Base-by-base conservation (phyloP, 1,140 invertebrate species). In the Hesperophylax magnus region DNA sequence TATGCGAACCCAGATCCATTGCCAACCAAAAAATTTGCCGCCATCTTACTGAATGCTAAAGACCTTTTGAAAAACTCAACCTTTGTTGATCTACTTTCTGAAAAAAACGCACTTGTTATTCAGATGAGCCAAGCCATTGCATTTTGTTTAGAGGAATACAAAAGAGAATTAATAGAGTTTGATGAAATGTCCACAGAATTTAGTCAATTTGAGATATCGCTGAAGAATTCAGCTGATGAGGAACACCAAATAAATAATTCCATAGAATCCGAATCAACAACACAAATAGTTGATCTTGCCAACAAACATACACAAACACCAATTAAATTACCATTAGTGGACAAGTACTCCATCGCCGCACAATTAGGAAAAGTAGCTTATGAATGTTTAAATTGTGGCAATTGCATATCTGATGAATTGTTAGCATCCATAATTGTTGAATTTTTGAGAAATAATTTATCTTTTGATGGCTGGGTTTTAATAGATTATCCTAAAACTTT, bases 401-500 rank as follows among this genome's bases (percentile, higher is more conserved):
- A 92, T 54, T 85, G 87, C 27, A 85, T 93, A 58, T 89, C 89
- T 24, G 91, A 93, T 85, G 86, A 91, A 81, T 86, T 93, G 11
- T 77, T 91, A 47, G 88, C 90, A 0, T 89, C 89, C 20, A 91
- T 92, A 84, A 85, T 93, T 71, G 86, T 93, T 2, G 92, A 93
- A 83, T 93, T 93, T 85, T 81, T 93, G 20, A 92, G 90, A 86
- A 86, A 87, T 47, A 85, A 91, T 52, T 67, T 84, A 6, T 82
- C 89, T 79, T 88, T 90, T 53, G 84, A 90, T 67, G 92, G 93
- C 6, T 94, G 93, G 89, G 91, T 91, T 53, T 87, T 93, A 22
- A 86, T 93, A 71, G 92, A 93, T 85, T 94, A 91, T 86, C 93
- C 93, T 1, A 89, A 88, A 75, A 90, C 86, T 22, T 91, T 92